Evolutionary conservation across 2,888 invertebrate species (phyloP), one percentile per base, ranked within the genome.

Genomic region (Mesorhabditis spiculigera): DNA sequence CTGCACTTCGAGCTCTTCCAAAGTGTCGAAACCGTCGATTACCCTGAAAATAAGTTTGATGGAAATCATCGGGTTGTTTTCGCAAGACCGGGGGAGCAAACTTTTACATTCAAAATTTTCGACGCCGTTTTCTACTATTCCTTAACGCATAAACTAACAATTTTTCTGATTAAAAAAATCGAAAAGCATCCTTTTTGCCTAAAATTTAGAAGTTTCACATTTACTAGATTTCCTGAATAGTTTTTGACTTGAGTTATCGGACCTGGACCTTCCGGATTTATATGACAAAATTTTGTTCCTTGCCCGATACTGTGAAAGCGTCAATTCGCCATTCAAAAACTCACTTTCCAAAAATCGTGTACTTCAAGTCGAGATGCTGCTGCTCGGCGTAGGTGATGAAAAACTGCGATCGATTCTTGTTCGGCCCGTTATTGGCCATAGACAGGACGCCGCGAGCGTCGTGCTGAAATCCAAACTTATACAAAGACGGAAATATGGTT

Each of bases 361-460:
- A 97, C 86, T 98, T 98, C 71, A 96, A 89, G 87, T 98, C 97
- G 70, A 99, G 89, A 88, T 95, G 94, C 63, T 94, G 93, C 86
- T 98, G 97, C 71, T 94, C 91, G 13, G 91, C 92, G 87, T 97
- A 98, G 0, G 93, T 91, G 78, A 99, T 92, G 87, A 98, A 98
- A 88, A 99, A 99, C 87, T 98, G 98, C 83, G 95, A 95, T n/a
- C 92, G 93, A 89, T 98, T 99, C 8, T 94, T 93, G 87, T 97
- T 95, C 0, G 96, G 94, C 4, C 97, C 97, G 89, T 93, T 96
- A 86, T 96, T 98, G 5, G 98, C 98, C 96, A 97, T 95, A 4
- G 96, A 95, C 3, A 98, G 89, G 76, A 92, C 91, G 0, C 95
- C 97, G 83, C 95, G 90, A 28, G 91, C 89, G 85, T 90, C 92